A percentile compares a stretch with the other conserved stretches of the same genome.
phyloP scores from a whole-genome alignment of 2,797 vertebrate genomes.

The Sandelia bainsii region DNA sequence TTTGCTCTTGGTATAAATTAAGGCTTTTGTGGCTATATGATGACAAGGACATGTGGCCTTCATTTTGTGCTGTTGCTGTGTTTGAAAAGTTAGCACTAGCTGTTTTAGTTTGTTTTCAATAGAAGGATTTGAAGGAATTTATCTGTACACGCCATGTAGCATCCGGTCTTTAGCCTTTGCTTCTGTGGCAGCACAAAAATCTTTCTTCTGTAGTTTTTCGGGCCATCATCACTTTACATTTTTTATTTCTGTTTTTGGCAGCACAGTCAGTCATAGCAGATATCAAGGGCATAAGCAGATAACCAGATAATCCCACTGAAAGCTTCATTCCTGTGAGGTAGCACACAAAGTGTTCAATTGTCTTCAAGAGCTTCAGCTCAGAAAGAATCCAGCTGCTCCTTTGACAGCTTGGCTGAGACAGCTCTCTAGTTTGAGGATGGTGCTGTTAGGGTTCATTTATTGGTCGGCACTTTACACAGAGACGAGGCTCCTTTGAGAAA shows the following conservation, averaged over 20 bases:
- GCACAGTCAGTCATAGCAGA: constrained; percentile 50
- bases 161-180: constrained; percentile 4
- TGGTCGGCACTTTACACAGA: constrained; percentile 44
- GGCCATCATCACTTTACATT: constrained; percentile 31
- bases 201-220: constrained; percentile 26
- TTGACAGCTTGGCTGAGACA: constrained; percentile 56
- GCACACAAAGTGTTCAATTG: constrained; percentile 68
- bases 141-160: constrained; percentile 16
- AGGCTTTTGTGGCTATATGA: neutral
- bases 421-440: constrained; percentile 26
- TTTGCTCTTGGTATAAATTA: constrained; percentile 15
- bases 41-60: constrained; percentile 3
- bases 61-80: neutral
- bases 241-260: neutral
- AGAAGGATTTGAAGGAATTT: constrained; percentile 24
- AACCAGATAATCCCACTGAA: constrained; percentile 73
- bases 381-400: constrained; percentile 54
- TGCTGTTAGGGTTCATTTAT: constrained; percentile 51
- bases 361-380: constrained; percentile 54
- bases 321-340: constrained; percentile 61
- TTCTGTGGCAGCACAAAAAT: constrained; percentile 16
- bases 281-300: constrained; percentile 63
- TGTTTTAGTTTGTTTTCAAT: constrained; percentile 30
- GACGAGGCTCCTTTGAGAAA: constrained; percentile 24
- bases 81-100: constrained; percentile 13